These are phyloP conservation scores for Amphimallon solstitiale DNA, from an alignment of 2,888 invertebrate species.

Conservation along the genomic window DNA sequence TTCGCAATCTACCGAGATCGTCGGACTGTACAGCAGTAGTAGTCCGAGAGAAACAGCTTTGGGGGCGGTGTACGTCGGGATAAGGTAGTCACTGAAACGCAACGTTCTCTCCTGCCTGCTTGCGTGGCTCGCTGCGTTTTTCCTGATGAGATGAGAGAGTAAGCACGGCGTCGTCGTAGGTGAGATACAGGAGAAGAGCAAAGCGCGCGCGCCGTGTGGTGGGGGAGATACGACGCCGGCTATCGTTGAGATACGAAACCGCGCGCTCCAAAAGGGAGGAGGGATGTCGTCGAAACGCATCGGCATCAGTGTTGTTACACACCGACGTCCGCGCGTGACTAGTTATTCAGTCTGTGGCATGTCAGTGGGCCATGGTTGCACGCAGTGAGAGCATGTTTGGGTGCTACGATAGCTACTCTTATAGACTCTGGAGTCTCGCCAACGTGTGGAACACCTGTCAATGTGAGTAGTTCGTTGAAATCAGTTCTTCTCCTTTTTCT, in stretches of 20 bases:
- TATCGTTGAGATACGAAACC: conserved; percentile 15
- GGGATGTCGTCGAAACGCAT: conserved; percentile 39
- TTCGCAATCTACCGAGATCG: no score
- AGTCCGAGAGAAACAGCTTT: conserved; percentile 49
- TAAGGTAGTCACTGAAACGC: conserved; percentile 17
- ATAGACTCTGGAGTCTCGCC: conserved; percentile 80
- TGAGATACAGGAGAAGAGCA: conserved; percentile 43
- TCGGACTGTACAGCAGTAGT: no score
- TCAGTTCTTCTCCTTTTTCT: not conserved
- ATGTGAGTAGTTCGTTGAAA: conserved; percentile 69
- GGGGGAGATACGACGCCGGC: conserved; percentile 48
- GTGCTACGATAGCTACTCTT: conserved; percentile 80
- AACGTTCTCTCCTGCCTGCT: conserved; percentile 14
- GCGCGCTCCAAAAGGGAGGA: conserved; percentile 45
- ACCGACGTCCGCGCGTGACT: conserved; percentile 36
- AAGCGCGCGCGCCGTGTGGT: conserved; percentile 51
- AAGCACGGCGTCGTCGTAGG: conserved; percentile 49
- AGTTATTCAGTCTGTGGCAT: conserved; percentile 38
- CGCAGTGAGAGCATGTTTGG: conserved; percentile 81
- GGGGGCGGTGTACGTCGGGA: conserved; percentile 58
- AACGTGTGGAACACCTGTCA: conserved; percentile 80
- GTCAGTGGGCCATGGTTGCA: conserved; percentile 84
- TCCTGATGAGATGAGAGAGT: conserved; percentile 39
- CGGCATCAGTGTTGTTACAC: conserved; percentile 40
- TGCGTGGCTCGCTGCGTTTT: no score